Percentiles rank a stretch among this genome's conserved stretches.
Conservation (phyloP, 2,113 vertebrate species). For the Eonycteris spelaea region DNA sequence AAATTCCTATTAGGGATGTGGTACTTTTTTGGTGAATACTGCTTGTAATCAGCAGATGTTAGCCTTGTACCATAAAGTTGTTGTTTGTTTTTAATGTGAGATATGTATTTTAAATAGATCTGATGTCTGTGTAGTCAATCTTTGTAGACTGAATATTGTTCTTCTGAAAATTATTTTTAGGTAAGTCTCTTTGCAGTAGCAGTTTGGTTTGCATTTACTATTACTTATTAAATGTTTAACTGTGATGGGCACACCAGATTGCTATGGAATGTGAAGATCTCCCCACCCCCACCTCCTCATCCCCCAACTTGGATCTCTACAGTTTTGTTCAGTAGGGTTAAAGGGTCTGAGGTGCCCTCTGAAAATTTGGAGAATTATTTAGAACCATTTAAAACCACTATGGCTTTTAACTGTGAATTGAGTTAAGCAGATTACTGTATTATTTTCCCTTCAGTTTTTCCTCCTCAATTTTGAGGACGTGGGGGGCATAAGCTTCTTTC, state of each 20-base stretch:
- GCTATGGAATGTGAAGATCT: neutral
- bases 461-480: neutral
- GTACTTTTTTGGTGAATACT: neutral
- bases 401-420: neutral
- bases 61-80: neutral
- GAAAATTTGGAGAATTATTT: neutral
- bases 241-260: neutral
- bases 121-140: neutral
- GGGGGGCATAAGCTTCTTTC: neutral
- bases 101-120: neutral
- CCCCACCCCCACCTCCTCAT: too few species aligned
- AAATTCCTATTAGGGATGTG: neutral
- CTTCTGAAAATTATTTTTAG: neutral
- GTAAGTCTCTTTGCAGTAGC: neutral
- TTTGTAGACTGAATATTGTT: constrained; percentile 20
- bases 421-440: neutral
- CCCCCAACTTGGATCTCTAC: neutral
- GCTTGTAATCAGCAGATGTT: neutral
- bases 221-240: constrained; percentile 19
- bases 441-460: neutral
- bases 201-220: neutral
- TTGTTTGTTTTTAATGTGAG: neutral
- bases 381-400: neutral
- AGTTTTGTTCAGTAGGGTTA: neutral
- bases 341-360: neutral